A percentile compares a stretch with the other conserved stretches of the same genome.
These are phyloP conservation scores for Papilio elwesi DNA, from an alignment of 2,888 invertebrate species.

Conservation along the genomic window DNA sequence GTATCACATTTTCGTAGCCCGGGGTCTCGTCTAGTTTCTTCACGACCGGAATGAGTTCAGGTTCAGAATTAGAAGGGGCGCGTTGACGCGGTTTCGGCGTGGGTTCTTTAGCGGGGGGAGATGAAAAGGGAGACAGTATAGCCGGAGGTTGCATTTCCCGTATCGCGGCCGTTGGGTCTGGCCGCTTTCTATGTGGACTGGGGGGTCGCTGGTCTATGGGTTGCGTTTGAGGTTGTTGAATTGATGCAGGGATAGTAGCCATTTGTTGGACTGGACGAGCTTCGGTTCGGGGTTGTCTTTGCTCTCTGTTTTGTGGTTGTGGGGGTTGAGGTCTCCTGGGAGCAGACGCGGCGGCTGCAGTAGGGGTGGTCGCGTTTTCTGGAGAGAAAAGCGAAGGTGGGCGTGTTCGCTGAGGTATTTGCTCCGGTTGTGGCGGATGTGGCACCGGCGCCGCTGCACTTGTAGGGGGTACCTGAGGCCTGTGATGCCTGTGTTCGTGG, in stretches of 20 bases:
- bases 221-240: constrained; percentile 53
- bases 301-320: constrained; percentile 51
- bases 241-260: constrained; percentile 65
- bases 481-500: constrained; percentile 53
- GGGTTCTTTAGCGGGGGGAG: constrained; percentile 65
- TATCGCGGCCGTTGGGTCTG: constrained; percentile 66
- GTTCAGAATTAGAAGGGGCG: constrained; percentile 82
- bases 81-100: constrained; percentile 59
- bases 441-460: constrained; percentile 50
- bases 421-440: constrained; percentile 44
- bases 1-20: constrained; percentile 85
- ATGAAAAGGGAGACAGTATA: constrained; percentile 80
- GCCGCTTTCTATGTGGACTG: constrained; percentile 67
- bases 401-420: constrained; percentile 67
- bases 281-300: constrained; percentile 52
- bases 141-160: constrained; percentile 75
- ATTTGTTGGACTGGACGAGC: constrained; percentile 48
- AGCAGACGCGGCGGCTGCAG: constrained; percentile 69
- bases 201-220: constrained; percentile 57
- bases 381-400: constrained; percentile 87
- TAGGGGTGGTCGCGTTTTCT: constrained; percentile 82
- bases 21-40: constrained; percentile 86
- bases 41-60: constrained; percentile 85
- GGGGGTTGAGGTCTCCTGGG: constrained; percentile 63
- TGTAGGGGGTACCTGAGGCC: constrained; percentile 49